phyloP scores from a whole-genome alignment of 2,113 vertebrate genomes.

The Catharus minimus region DNA sequence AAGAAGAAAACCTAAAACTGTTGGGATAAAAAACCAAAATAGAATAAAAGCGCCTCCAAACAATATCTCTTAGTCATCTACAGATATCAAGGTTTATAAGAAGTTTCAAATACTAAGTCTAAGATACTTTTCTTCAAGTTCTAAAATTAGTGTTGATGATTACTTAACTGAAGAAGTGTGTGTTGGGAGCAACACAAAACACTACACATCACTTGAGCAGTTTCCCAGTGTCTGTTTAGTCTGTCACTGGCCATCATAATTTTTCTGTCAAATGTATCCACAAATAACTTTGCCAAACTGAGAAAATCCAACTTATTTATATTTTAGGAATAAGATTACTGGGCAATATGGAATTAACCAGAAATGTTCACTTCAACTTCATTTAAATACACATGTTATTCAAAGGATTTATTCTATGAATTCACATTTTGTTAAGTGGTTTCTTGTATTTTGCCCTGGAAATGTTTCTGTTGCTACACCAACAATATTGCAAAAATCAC shows the following conservation, averaged over 20 bases:
- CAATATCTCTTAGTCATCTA: not conserved
- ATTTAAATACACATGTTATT: not conserved
- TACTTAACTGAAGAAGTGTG: not conserved
- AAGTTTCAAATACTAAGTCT: not conserved
- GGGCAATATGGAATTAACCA: not conserved
- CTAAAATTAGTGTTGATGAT: not conserved
- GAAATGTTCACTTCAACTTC: not conserved
- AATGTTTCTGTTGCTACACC: not conserved
- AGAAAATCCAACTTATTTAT: not conserved
- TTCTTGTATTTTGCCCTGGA: not conserved
- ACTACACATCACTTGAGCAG: not conserved
- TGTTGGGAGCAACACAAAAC: not conserved
- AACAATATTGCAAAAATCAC: not conserved
- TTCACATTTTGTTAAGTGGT: not conserved
- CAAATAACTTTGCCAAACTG: not conserved
- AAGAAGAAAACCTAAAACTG: fast-evolving
- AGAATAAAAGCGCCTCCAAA: not conserved
- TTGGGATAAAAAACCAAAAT: not conserved
- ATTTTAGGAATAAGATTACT: not conserved
- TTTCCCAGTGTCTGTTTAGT: not conserved
- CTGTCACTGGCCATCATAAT: not conserved
- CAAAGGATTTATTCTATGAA: not conserved
- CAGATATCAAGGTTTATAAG: not conserved
- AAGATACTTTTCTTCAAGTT: not conserved
- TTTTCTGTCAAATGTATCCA: not conserved